Base-by-base conservation (phyloP, 1,140 invertebrate species). In the Cydia strobilella region DNA sequence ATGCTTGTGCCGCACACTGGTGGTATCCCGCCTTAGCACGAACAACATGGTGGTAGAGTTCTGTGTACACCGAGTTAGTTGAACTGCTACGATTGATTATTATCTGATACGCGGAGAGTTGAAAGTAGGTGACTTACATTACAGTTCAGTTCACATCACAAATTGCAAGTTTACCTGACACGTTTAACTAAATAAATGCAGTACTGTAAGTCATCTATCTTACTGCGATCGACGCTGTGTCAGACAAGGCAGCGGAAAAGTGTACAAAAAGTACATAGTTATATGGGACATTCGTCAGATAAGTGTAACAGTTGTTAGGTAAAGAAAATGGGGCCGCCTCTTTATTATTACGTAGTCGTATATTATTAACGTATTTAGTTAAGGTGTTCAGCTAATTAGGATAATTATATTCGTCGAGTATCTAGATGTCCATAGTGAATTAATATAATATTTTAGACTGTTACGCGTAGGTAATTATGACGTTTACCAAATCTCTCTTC, bases 321-420 rank as follows among this genome's bases (percentile, higher is more conserved):
- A 86, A 81, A 86, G 83, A 80, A 89, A 90, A 84, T 89, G 90
- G 84, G 87, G 88, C 89, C 90, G 90, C 88, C 90, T 92, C 84
- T 87, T 81, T 84, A 86, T 80, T 83, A 80, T 84, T 81, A 85
- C 77, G 77, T 90, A 88, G 84, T 83, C 78, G 81, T 86, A 85
- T 71, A 62, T 84, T 78, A 74, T 75, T 77, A 84, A 79, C 81
- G 75, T 81, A 80, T 85, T 83, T 84, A 86, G 76, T 79, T 76
- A 66, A 74, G 74, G 25, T 75, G 80, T 84, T 84, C 82, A 82
- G 84, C 75, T 86, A 81, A 79, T 86, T 85, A 81, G 80, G 76
- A 85, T 69, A 69, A 84, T 80, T 84, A 73, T 85, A 84, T 80
- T 82, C 77, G 79, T 86, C 78, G 77, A 76, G 82, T 84, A 69